Evolutionary conservation across 2,113 vertebrate species (phyloP).

Genomic region (Chloropsis cyanopogon): DNA sequence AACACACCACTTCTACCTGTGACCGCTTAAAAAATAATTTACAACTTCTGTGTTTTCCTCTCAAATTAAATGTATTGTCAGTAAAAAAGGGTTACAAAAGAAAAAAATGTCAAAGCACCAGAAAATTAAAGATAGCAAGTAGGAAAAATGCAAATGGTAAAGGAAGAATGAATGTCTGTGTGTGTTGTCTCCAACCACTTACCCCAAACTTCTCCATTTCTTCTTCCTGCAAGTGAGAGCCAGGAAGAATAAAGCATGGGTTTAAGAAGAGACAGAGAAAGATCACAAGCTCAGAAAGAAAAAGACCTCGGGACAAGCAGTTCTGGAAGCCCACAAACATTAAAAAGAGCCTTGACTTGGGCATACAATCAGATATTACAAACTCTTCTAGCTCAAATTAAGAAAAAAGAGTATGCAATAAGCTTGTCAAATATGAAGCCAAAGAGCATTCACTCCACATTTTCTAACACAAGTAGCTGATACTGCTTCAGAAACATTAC

Average conservation of each 20-base stretch:
- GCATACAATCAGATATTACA: background rate
- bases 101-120: conserved; percentile 59
- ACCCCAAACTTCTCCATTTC: conserved; percentile 99
- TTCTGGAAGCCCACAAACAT: conserved; percentile 76
- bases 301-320: conserved; percentile 81
- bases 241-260: conserved; percentile 89
- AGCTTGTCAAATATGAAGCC: background rate
- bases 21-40: conserved; percentile 18
- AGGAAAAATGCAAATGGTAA: conserved; percentile 63
- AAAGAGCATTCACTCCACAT: background rate
- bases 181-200: conserved; percentile 82
- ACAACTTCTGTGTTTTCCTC: conserved; percentile 31
- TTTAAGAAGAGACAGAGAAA: conserved; percentile 84
- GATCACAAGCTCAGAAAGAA: conserved; percentile 93
- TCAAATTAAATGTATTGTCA: conserved; percentile 69
- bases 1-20: background rate
- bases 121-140: conserved; percentile 70
- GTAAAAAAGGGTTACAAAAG: conserved; percentile 70
- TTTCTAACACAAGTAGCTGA: background rate
- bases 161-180: conserved; percentile 62
- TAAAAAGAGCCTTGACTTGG: conserved; percentile 37
- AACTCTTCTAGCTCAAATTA: conserved; percentile 22
- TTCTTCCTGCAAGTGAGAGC: conserved; percentile 98
- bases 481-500: background rate
- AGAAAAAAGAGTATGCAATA: conserved; percentile 8